phyloP scores from a whole-genome alignment of 2,888 invertebrate species.

The Galerucella nymphaeae region DNA sequence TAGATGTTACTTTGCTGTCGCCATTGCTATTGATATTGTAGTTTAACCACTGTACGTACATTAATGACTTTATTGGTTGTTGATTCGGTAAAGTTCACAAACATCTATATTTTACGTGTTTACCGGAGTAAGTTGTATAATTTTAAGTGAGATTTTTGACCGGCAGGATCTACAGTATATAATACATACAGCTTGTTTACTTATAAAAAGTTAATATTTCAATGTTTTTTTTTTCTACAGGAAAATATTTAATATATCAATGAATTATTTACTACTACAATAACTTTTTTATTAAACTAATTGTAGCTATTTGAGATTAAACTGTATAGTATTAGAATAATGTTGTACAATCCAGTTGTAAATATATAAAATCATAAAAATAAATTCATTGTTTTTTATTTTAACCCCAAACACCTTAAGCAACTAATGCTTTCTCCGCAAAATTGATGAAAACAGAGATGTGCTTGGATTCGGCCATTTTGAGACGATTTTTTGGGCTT shows the following conservation, averaged over 20 bases:
- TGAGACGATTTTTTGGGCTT: too few species aligned
- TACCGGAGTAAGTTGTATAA: conserved; percentile 10
- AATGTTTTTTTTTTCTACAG: conserved; percentile 54
- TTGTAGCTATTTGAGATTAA: conserved; percentile 62
- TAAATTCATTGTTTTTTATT: conserved; percentile 16
- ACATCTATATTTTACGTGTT: conserved; percentile 19
- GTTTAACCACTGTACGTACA: conserved; percentile 6
- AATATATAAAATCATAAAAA: conserved; percentile 58
- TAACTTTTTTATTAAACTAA: conserved; percentile 64
- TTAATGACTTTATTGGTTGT: conserved; percentile 13
- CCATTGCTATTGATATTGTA: conserved; percentile 14
- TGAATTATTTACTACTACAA: conserved; percentile 61
- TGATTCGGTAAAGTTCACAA: neutral
- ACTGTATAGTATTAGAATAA: conserved; percentile 66
- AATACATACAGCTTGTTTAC: conserved; percentile 14
- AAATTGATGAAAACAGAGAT: too few species aligned
- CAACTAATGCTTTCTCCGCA: neutral
- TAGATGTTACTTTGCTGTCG: conserved; percentile 14
- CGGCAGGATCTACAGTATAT: neutral
- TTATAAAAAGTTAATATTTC: conserved; percentile 53
- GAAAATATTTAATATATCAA: conserved; percentile 57
- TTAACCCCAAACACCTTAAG: neutral
- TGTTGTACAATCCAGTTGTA: conserved; percentile 66
- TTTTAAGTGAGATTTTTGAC: conserved; percentile 9
- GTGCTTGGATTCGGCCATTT: too few species aligned